Evolutionary conservation across 2,113 vertebrate species (phyloP).

Genomic region (Microcebus murinus): DNA sequence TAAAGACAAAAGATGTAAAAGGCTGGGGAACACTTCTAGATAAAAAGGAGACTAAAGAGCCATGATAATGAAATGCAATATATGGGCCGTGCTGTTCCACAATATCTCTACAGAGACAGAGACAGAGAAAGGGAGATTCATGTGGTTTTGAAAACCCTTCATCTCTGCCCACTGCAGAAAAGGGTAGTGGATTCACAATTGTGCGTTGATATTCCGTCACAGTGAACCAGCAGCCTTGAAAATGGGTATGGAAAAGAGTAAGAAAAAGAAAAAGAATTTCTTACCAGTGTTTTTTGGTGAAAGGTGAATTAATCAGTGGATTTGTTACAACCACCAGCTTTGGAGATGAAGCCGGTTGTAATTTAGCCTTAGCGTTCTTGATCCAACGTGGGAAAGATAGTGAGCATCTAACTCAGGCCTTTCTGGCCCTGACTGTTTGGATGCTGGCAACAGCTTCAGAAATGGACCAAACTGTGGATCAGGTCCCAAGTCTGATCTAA

Average conservation of each 20-base stretch:
- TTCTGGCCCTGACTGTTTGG: not conserved
- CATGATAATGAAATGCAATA: not conserved
- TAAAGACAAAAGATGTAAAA: too few species aligned
- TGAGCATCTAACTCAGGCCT: not conserved
- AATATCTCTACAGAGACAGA: not conserved
- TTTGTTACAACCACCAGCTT: not conserved
- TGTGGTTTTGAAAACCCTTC: not conserved
- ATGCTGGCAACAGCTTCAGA: not conserved
- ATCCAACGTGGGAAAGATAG: not conserved
- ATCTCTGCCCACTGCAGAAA: not conserved
- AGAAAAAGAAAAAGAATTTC: not conserved
- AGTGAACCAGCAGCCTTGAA: not conserved
- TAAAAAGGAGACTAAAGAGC: not conserved
- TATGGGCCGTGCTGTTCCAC: not conserved
- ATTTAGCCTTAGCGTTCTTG: conserved; percentile 8
- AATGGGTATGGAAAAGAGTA: not conserved
- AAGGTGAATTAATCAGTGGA: not conserved
- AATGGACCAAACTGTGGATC: not conserved
- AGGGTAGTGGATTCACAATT: not conserved
- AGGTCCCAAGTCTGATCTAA: not conserved
- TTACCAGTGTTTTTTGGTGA: not conserved
- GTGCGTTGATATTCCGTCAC: not conserved
- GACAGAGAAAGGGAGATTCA: not conserved
- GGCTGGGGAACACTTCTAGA: too few species aligned
- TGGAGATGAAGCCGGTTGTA: not conserved